Evolutionary conservation across 2,888 invertebrate genomes (phyloP).

Genomic region (Sarcophaga caerulescens): DNA sequence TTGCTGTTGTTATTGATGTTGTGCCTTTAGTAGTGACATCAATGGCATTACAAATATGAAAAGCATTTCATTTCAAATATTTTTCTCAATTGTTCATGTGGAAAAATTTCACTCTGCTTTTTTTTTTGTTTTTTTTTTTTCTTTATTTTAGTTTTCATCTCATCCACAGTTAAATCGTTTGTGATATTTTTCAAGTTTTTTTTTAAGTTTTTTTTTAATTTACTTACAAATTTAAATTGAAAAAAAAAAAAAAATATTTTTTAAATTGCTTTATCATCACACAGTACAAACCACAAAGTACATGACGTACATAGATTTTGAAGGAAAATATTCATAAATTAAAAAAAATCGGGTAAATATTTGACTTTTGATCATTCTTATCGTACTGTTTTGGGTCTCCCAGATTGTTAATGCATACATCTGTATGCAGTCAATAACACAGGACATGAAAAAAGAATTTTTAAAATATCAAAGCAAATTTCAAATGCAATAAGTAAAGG

Average conservation of each 20-base stretch:
- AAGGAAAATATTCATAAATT: too few relatives aligned
- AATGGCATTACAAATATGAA: conserved; percentile 36
- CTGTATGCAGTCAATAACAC: too few relatives aligned
- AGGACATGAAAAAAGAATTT: too few relatives aligned
- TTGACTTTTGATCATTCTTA: too few relatives aligned
- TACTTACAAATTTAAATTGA: neutral
- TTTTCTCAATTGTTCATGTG: neutral
- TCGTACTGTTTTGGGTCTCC: too few relatives aligned
- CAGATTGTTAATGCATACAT: too few relatives aligned
- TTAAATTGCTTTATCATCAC: neutral
- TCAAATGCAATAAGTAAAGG: too few relatives aligned
- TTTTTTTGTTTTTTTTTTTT: neutral
- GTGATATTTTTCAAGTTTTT: neutral
- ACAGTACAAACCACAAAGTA: neutral
- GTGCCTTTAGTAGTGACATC: conserved; percentile 54
- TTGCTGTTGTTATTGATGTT: neutral
- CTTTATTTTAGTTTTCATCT: too few relatives aligned
- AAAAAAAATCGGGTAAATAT: neutral
- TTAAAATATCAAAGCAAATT: too few relatives aligned
- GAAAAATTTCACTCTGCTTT: neutral
- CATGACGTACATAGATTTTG: too few relatives aligned
- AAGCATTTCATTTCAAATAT: conserved; percentile 13
- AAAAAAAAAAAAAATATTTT: neutral
- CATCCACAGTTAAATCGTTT: neutral
- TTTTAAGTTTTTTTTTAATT: neutral